phyloP scores from a whole-genome alignment of 2,888 invertebrate genomes.

The Operophtera brumata region DNA sequence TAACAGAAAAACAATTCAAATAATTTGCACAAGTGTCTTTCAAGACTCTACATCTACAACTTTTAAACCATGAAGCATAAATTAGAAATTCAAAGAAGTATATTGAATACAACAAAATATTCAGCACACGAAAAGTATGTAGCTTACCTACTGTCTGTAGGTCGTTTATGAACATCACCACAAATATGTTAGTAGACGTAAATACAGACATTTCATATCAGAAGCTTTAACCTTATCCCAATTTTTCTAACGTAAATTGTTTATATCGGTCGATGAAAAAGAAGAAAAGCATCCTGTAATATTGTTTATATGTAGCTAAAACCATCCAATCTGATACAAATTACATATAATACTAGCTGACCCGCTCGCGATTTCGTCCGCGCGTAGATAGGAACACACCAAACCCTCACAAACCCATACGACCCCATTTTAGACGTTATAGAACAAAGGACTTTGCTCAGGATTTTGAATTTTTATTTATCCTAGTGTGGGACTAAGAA shows the following conservation, averaged over 20 bases:
- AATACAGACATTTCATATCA: constrained; percentile 31
- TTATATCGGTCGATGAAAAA: constrained; percentile 47
- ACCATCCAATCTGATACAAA: constrained; percentile 2
- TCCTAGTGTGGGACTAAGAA: too few relatives aligned
- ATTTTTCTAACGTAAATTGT: constrained; percentile 52
- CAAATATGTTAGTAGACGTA: constrained; percentile 28
- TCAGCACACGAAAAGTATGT: neutral
- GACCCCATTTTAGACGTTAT: too few relatives aligned
- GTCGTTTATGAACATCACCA: neutral
- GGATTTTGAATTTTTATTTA: too few relatives aligned
- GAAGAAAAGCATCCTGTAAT: constrained; percentile 38
- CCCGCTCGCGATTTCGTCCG: too few relatives aligned
- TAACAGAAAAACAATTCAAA: neutral
- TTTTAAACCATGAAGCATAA: constrained; percentile 8
- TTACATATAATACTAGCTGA: too few relatives aligned
- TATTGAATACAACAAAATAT: neutral
- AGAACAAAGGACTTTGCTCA: too few relatives aligned
- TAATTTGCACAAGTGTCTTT: constrained; percentile 18
- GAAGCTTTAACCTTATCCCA: constrained; percentile 49
- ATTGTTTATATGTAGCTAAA: constrained; percentile 33
- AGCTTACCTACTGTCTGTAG: neutral
- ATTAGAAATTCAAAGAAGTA: constrained; percentile 13
- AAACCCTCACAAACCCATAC: too few relatives aligned
- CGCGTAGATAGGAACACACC: too few relatives aligned
- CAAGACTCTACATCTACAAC: constrained; percentile 1